A percentile compares a stretch with the other conserved stretches of the same genome.
phyloP scores from a whole-genome alignment of 2,113 vertebrate genomes.

The Dromaius novaehollandiae region DNA sequence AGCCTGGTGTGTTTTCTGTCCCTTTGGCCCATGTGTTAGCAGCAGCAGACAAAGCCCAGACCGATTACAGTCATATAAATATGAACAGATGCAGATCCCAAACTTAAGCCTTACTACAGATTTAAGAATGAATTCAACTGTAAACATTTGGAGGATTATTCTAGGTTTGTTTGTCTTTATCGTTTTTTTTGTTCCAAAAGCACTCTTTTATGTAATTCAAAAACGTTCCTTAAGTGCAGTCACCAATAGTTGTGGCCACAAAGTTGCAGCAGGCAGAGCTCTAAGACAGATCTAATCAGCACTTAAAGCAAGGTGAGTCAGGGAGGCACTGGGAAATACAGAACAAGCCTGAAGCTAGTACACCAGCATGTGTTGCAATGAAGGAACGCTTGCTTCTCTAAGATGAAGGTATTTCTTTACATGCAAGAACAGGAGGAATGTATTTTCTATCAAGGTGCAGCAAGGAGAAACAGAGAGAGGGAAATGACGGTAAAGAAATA shows the following conservation, averaged over 20 bases:
- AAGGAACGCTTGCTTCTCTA: neutral
- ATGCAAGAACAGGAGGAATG: neutral
- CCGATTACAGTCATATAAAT: neutral
- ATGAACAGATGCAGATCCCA: neutral
- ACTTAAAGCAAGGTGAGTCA: neutral
- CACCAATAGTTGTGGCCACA: neutral
- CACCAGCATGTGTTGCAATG: accelerated
- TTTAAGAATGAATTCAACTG: neutral
- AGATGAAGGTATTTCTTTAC: too few relatives aligned
- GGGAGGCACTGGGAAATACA: neutral
- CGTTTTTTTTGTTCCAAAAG: neutral
- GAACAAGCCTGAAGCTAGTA: neutral
- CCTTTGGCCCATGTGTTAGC: neutral
- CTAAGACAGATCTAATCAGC: neutral
- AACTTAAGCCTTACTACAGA: neutral
- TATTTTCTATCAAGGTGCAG: neutral
- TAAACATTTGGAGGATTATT: neutral
- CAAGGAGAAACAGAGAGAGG: neutral
- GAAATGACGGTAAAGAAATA: neutral
- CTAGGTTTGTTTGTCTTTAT: neutral
- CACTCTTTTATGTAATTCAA: neutral
- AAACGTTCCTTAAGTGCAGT: neutral
- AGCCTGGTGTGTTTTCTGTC: neutral
- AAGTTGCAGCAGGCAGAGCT: neutral
- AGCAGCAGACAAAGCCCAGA: neutral